Conservation (phyloP, 2,888 invertebrate genomes). For the Tanaodytes sp. region DNA sequence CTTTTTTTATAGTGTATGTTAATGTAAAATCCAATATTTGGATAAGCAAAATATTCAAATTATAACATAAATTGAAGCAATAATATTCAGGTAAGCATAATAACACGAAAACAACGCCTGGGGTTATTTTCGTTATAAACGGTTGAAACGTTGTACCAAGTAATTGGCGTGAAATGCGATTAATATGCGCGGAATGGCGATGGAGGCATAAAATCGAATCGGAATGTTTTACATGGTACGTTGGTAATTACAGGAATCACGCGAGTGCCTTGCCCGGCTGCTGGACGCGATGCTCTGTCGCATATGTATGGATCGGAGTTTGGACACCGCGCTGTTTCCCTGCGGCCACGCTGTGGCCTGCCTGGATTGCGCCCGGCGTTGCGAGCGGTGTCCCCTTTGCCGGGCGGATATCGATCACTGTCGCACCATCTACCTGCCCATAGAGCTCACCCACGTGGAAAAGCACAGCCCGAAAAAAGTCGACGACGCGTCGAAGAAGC, state of each 20-base stretch:
- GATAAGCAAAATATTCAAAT: too few species aligned
- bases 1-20: too few species aligned
- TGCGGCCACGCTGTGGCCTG: conserved; percentile 92
- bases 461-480: conserved; percentile 63
- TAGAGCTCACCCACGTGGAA: conserved; percentile 74
- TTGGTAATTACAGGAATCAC: conserved; percentile 73
- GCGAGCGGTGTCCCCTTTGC: conserved; percentile 84
- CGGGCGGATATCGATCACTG: conserved; percentile 80
- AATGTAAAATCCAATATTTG: too few species aligned
- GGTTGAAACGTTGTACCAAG: too few species aligned
- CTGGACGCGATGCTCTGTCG: conserved; percentile 85
- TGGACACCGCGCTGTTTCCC: conserved; percentile 89
- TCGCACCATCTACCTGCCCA: conserved; percentile 82
- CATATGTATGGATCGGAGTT: conserved; percentile 89
- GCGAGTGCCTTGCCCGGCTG: conserved; percentile 75
- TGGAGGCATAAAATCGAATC: too few species aligned
- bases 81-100: too few species aligned
- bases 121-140: too few species aligned
- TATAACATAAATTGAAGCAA: too few species aligned
- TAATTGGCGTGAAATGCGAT: too few species aligned
- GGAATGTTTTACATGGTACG: not conserved
- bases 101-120: too few species aligned
- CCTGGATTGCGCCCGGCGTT: conserved; percentile 81
- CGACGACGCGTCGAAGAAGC: conserved; percentile 57
- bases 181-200: too few species aligned